A percentile compares a stretch with the other conserved stretches of the same genome.
These are phyloP conservation scores for Tipula vernalis DNA, from an alignment of 2,888 invertebrate species.

Conservation along the genomic window DNA sequence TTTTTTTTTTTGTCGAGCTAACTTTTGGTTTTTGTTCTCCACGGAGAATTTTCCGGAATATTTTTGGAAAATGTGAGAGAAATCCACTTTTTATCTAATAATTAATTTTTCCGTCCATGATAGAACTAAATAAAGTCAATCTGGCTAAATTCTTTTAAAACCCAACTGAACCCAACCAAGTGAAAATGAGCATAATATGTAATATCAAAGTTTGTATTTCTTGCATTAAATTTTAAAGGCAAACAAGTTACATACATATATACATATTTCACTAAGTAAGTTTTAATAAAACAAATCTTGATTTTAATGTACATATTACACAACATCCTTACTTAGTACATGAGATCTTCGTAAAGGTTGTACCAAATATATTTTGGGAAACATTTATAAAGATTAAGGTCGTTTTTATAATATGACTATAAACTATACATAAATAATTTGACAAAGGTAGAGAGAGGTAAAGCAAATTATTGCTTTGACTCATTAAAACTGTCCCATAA, in stretches of 20 bases:
- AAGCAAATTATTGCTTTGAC: background rate
- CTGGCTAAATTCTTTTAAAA: too few relatives aligned
- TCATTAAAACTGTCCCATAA: background rate
- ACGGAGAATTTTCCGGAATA: too few relatives aligned
- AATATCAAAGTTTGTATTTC: background rate
- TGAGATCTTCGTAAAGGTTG: background rate
- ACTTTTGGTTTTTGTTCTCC: too few relatives aligned
- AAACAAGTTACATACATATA: background rate
- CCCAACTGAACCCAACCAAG: too few relatives aligned
- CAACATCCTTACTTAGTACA: too few relatives aligned
- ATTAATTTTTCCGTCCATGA: too few relatives aligned
- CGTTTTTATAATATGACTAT: background rate
- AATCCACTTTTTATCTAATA: too few relatives aligned
- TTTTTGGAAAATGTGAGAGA: too few relatives aligned
- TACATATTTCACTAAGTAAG: background rate
- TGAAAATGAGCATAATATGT: too few relatives aligned
- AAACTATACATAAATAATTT: background rate
- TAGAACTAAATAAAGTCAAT: background rate
- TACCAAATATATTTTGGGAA: background rate
- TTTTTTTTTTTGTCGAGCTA: too few relatives aligned
- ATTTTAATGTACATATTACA: background rate
- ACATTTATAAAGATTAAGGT: background rate
- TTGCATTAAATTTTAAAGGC: background rate
- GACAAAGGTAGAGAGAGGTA: background rate
- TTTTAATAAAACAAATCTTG: background rate